Percentiles rank a stretch among this genome's conserved stretches.
Conservation (phyloP, 2,888 invertebrate genomes). For the Macrophya annulata region DNA sequence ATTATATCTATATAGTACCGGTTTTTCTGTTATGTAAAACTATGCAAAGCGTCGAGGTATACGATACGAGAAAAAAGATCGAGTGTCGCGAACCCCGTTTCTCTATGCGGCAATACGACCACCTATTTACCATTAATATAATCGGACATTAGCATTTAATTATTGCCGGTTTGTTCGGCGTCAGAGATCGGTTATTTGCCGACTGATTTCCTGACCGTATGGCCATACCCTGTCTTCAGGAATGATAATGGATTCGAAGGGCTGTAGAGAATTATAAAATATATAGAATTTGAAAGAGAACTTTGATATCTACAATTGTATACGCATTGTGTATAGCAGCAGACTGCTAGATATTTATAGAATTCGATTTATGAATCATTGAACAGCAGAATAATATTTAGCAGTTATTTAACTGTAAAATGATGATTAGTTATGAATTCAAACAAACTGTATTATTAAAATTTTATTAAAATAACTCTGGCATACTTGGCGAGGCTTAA, state of each 20-base stretch:
- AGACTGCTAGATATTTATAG: not conserved
- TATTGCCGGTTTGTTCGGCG: slow-evolving; percentile 18
- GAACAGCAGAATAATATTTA: slow-evolving; percentile 15
- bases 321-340: not conserved
- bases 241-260: slow-evolving; percentile 35
- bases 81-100: slow-evolving; percentile 51
- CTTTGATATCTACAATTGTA: not conserved
- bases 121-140: slow-evolving; percentile 48
- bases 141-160: slow-evolving; percentile 53
- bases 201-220: not conserved
- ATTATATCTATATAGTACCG: not conserved
- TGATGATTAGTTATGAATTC: slow-evolving; percentile 31
- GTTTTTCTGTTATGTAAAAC: slow-evolving; percentile 45
- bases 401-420: slow-evolving; percentile 15
- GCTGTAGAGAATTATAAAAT: not conserved
- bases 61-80: not conserved
- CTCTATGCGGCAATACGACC: slow-evolving; percentile 35
- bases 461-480: not conserved
- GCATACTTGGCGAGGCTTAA: not conserved
- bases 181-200: slow-evolving; percentile 28
- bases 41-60: slow-evolving; percentile 37
- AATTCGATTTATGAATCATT: slow-evolving; percentile 3
- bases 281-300: not conserved
- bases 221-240: slow-evolving; percentile 31
- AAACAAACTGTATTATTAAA: not conserved